Conservation (phyloP, 2,113 vertebrate species). For the Alaudala cheleensis region DNA sequence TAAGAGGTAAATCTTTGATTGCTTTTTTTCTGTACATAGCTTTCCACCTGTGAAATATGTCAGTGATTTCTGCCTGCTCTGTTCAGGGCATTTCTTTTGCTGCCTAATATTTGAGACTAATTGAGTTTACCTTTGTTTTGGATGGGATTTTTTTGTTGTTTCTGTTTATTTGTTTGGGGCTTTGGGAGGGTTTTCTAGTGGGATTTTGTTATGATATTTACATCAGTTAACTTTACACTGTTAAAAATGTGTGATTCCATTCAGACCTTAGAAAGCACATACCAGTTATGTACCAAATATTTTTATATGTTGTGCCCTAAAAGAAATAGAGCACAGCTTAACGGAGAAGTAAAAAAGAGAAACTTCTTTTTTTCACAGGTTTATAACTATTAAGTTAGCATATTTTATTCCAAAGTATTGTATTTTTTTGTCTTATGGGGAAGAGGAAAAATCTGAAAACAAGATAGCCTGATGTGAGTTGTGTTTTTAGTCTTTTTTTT, state of each 20-base stretch:
- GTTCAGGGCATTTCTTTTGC: not conserved
- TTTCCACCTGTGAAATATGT: not conserved
- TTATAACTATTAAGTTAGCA: not conserved
- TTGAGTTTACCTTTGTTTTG: not conserved
- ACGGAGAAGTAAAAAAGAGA: not conserved
- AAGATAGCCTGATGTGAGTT: not conserved
- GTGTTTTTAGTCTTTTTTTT: not conserved
- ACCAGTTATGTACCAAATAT: not conserved
- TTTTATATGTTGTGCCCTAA: not conserved
- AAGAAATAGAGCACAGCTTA: not conserved
- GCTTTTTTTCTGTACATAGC: not conserved
- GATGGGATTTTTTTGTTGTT: fast-evolving
- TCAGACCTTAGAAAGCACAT: not conserved
- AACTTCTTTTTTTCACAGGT: not conserved
- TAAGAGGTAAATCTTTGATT: not conserved
- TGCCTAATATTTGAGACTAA: not conserved
- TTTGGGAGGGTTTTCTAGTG: not conserved
- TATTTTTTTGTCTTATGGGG: not conserved
- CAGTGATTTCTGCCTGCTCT: not conserved
- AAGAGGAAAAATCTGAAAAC: not conserved
- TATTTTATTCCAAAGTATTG: not conserved
- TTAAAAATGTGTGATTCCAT: not conserved
- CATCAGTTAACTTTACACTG: not conserved
- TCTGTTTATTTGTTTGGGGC: not conserved
- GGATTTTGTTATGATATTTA: not conserved